Conservation (phyloP, 2,113 vertebrate genomes). For the Maccullochella peelii region DNA sequence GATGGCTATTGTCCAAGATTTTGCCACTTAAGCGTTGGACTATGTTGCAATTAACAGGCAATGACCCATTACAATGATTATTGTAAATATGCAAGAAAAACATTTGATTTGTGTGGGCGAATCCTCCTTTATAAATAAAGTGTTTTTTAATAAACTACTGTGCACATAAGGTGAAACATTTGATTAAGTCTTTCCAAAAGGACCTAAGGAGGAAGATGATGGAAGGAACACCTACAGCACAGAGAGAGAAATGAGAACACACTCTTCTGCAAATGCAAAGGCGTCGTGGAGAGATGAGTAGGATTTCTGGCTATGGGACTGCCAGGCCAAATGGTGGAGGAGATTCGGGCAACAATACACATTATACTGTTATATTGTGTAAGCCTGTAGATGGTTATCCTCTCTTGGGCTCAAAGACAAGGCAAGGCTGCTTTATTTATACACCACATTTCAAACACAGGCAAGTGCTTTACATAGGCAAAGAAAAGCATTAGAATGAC, state of each 20-base stretch:
- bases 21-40: too few relatives aligned
- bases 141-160: not conserved
- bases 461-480: too few relatives aligned
- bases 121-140: not conserved
- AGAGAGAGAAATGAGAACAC: not conserved
- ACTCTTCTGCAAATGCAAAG: not conserved
- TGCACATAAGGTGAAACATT: not conserved
- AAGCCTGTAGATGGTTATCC: not conserved
- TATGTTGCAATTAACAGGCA: not conserved
- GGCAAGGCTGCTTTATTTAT: too few relatives aligned
- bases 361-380: not conserved
- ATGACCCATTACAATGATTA: not conserved
- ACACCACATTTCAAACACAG: too few relatives aligned
- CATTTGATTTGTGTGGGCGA: not conserved
- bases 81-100: not conserved
- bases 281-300: constrained; percentile 5
- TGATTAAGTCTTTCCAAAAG: not conserved
- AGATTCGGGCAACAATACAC: not conserved
- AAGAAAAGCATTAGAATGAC: too few relatives aligned
- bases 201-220: not conserved
- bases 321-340: not conserved
- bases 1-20: too few relatives aligned
- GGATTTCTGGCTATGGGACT: constrained; percentile 2
- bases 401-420: not conserved
- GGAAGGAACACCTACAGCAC: constrained; percentile 16